Conservation (phyloP, 2,113 vertebrate species). For the Megatriorchis doriae region DNA sequence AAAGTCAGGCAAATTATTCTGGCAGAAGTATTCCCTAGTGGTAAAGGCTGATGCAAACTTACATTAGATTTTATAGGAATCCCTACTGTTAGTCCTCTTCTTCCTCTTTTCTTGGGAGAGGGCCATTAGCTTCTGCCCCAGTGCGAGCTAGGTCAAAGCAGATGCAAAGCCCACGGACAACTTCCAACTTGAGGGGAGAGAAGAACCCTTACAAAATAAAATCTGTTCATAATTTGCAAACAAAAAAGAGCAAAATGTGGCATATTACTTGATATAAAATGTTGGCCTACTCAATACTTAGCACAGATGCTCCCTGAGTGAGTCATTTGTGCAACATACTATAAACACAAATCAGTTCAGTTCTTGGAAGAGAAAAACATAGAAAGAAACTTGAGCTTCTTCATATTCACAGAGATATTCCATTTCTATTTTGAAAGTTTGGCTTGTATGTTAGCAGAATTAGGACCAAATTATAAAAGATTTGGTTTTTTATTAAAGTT, state of each 20-base stretch:
- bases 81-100: background rate
- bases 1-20: background rate
- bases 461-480: background rate
- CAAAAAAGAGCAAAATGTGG: conserved; percentile 47
- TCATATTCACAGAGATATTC: background rate
- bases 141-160: background rate
- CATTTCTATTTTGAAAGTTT: background rate
- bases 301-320: conserved; percentile 35
- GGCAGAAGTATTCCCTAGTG: background rate
- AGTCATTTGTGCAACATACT: conserved; percentile 30
- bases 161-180: background rate
- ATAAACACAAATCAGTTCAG: background rate
- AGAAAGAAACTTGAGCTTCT: background rate
- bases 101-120: background rate
- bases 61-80: background rate
- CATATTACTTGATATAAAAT: conserved; percentile 25
- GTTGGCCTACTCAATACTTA: conserved; percentile 28
- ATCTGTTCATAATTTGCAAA: background rate
- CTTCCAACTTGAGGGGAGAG: background rate
- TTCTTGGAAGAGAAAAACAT: background rate
- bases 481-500: background rate
- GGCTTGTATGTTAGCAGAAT: background rate
- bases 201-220: background rate
- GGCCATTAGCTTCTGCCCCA: background rate
- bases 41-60: background rate